phyloP scores from a whole-genome alignment of 2,888 invertebrate genomes.

The Hololepta plana region DNA sequence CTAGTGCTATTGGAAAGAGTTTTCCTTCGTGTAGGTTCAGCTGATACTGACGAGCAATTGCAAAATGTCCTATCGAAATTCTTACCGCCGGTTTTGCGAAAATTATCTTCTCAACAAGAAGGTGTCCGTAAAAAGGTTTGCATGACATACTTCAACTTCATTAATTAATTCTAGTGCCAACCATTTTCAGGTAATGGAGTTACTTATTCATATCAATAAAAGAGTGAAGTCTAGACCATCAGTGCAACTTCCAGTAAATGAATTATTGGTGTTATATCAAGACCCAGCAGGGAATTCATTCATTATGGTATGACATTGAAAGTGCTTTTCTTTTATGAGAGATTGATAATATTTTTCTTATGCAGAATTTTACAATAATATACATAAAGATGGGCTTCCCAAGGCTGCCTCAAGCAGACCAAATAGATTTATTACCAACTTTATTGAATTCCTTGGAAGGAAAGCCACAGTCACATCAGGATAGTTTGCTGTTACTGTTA shows the following conservation, averaged over 20 bases:
- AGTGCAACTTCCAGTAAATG: constrained; percentile 74
- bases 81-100: constrained; percentile 74
- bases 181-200: constrained; percentile 64
- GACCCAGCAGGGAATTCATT: constrained; percentile 60
- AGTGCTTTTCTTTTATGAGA: neutral
- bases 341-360: constrained; percentile 12
- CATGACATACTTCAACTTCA: neutral
- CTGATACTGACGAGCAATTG: constrained; percentile 77
- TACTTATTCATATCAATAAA: constrained; percentile 81
- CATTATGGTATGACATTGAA: constrained; percentile 44
- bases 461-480: constrained; percentile 69
- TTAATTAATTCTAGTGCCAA: constrained; percentile 1
- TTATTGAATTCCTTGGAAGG: constrained; percentile 61
- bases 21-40: constrained; percentile 71
- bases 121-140: constrained; percentile 42
- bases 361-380: constrained; percentile 82
- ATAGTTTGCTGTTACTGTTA: constrained; percentile 65
- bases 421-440: constrained; percentile 53
- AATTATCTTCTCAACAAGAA: constrained; percentile 73
- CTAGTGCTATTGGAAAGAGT: constrained; percentile 76
- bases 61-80: constrained; percentile 67
- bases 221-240: constrained; percentile 67
- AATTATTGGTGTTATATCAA: constrained; percentile 61
- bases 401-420: constrained; percentile 54
- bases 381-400: constrained; percentile 88